Percentiles rank a stretch among this genome's conserved stretches.
Evolutionary conservation across 2,113 vertebrate genomes (phyloP).

Genomic region (Paramormyrops kingsleyae): DNA sequence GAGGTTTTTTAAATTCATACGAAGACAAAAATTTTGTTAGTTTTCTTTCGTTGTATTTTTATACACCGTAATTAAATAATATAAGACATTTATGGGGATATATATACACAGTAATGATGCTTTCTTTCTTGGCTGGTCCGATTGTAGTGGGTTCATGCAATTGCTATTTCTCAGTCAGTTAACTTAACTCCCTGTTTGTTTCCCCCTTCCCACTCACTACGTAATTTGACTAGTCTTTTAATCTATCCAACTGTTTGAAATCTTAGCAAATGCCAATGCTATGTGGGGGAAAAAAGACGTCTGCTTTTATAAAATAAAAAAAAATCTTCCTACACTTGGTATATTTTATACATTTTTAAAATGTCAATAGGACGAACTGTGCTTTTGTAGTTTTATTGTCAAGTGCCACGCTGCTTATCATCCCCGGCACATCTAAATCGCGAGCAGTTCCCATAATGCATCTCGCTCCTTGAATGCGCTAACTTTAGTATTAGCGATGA

Average conservation of each 20-base stretch:
- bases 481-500: not conserved
- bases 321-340: not conserved
- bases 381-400: not conserved
- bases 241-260: not conserved
- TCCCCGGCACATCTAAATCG: not conserved
- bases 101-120: not conserved
- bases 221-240: constrained; percentile 32
- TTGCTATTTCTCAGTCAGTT: constrained; percentile 30
- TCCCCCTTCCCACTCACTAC: constrained; percentile 26
- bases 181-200: constrained; percentile 19
- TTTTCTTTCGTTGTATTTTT: not conserved
- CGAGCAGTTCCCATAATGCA: constrained; percentile 27
- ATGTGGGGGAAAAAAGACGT: not conserved
- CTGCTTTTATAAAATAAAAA: not conserved
- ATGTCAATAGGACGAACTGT: not conserved
- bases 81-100: not conserved
- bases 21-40: not conserved
- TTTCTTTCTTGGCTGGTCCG: not conserved
- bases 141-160: constrained; percentile 24
- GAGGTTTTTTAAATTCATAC: too few relatives aligned
- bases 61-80: not conserved
- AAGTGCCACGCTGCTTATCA: not conserved
- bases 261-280: not conserved
- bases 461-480: not conserved
- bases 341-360: not conserved